Conservation (phyloP, 2,797 vertebrate genomes). For the Aselliscus stoliczkanus region DNA sequence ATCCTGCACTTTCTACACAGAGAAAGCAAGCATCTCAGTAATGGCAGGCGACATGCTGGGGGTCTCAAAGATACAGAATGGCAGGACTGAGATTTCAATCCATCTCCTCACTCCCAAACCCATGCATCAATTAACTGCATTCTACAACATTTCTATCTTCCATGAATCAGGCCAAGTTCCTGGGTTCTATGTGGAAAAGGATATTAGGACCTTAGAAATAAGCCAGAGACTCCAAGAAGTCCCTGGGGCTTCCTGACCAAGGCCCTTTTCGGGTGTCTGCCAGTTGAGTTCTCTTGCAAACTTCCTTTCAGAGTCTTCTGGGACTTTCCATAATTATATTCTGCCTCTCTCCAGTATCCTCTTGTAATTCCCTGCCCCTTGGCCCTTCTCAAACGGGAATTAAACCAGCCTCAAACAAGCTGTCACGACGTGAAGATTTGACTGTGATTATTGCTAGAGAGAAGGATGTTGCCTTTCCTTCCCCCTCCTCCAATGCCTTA, state of each 20-base stretch:
- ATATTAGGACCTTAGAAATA: background rate
- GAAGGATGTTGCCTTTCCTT: slow-evolving; percentile 69
- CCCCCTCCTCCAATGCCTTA: slow-evolving; percentile 74
- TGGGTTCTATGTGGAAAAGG: background rate
- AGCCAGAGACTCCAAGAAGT: background rate
- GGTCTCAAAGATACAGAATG: background rate
- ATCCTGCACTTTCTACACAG: background rate
- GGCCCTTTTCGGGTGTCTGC: background rate
- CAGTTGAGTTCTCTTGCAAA: background rate
- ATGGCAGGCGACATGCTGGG: background rate
- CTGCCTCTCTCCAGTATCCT: background rate
- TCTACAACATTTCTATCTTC: background rate
- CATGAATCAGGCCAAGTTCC: background rate
- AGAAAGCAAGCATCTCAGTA: background rate
- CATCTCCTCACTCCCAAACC: background rate
- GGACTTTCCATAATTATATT: slow-evolving; percentile 66
- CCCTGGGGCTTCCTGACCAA: background rate
- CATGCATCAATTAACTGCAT: background rate
- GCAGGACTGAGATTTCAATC: background rate
- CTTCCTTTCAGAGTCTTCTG: background rate
- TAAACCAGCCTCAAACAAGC: slow-evolving; percentile 77
- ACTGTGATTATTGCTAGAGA: slow-evolving; percentile 79
- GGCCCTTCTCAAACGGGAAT: slow-evolving; percentile 70
- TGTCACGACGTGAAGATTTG: slow-evolving; percentile 78
- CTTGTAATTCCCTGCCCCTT: slow-evolving; percentile 1